These are phyloP conservation scores for Chlamydotis undulata DNA, from an alignment of 2,113 vertebrate genomes.

Conservation along the genomic window DNA sequence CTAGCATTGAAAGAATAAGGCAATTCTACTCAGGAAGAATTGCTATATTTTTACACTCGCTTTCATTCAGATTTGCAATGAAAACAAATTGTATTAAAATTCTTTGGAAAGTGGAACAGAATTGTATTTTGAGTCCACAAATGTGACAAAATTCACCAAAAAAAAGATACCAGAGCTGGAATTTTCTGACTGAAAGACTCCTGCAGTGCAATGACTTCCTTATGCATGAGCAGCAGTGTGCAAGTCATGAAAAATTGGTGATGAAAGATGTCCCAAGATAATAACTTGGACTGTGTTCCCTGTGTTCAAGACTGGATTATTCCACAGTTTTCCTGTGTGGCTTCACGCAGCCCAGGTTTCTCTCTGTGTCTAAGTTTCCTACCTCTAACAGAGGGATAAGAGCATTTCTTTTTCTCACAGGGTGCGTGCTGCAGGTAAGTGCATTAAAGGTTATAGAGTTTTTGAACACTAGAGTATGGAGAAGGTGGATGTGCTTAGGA, in stretches of 20 bases:
- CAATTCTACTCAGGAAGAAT: not conserved
- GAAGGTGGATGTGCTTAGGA: not conserved
- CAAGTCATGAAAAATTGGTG: not conserved
- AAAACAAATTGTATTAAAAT: not conserved
- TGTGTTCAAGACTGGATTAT: not conserved
- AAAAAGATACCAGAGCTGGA: not conserved
- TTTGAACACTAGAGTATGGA: not conserved
- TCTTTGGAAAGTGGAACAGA: not conserved
- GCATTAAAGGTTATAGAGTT: not conserved
- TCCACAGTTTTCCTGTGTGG: not conserved
- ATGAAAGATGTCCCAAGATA: not conserved
- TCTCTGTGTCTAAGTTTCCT: not conserved
- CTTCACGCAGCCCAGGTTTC: not conserved
- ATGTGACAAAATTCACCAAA: not conserved
- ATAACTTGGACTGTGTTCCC: not conserved
- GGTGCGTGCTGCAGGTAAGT: accelerated
- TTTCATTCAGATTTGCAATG: not conserved
- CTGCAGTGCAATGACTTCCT: not conserved
- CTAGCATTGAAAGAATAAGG: accelerated
- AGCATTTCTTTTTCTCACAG: not conserved
- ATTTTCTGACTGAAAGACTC: not conserved
- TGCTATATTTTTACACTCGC: not conserved
- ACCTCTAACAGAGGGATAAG: not conserved
- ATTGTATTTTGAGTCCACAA: not conserved
- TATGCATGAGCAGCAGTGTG: not conserved